Evolutionary conservation across 2,888 invertebrate genomes (phyloP).

Genomic region (Alcis repandata): DNA sequence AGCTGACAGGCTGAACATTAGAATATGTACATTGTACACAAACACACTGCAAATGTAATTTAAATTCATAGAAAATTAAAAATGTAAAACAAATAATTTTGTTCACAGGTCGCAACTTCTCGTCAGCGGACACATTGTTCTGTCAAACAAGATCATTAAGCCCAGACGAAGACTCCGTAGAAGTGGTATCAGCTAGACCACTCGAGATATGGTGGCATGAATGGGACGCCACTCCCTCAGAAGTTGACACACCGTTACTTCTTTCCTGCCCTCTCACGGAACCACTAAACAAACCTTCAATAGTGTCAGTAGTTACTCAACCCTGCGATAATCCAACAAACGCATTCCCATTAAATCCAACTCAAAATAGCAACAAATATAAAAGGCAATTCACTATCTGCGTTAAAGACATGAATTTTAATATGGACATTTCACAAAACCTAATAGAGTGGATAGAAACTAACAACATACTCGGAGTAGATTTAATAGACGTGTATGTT

Average conservation of each 20-base stretch:
- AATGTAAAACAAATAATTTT: neutral
- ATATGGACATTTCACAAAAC: slow-evolving; percentile 86
- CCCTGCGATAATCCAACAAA: slow-evolving; percentile 82
- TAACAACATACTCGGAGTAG: slow-evolving; percentile 89
- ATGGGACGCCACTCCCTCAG: slow-evolving; percentile 83
- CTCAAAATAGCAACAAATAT: slow-evolving; percentile 46
- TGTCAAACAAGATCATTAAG: slow-evolving; percentile 84
- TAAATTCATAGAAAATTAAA: neutral
- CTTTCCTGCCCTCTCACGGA: slow-evolving; percentile 88
- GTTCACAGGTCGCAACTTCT: slow-evolving; percentile 73
- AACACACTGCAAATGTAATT: too few species aligned
- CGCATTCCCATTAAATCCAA: slow-evolving; percentile 68
- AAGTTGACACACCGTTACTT: slow-evolving; percentile 86
- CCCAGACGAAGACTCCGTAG: slow-evolving; percentile 73
- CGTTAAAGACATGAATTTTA: slow-evolving; percentile 90
- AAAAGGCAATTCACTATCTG: slow-evolving; percentile 88
- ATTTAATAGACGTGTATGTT: slow-evolving; percentile 89
- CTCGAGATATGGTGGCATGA: slow-evolving; percentile 88
- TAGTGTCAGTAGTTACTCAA: slow-evolving; percentile 81
- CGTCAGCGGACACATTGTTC: slow-evolving; percentile 74
- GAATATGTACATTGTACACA: too few species aligned
- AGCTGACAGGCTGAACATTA: neutral
- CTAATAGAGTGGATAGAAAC: slow-evolving; percentile 91
- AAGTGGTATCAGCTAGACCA: slow-evolving; percentile 86
- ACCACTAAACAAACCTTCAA: slow-evolving; percentile 66